Conservation (phyloP, 2,888 invertebrate species). For the Strigamia maritima region DNA sequence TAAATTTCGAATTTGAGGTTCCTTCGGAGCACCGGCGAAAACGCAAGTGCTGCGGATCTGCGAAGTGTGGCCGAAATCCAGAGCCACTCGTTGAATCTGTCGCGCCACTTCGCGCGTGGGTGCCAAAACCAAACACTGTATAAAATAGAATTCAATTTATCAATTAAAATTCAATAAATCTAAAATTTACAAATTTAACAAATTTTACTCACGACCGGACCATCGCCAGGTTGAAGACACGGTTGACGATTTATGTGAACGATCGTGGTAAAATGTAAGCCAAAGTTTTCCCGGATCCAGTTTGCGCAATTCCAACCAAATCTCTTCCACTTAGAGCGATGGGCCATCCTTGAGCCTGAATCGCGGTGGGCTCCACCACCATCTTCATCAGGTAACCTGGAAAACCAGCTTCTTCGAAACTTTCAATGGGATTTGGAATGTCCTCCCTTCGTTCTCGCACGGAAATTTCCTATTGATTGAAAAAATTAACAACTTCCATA, state of each 20-base stretch:
- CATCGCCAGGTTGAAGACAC: conserved; percentile 79
- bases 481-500: conserved; percentile 73
- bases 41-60: conserved; percentile 90
- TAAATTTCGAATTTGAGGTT: conserved; percentile 85
- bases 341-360: conserved; percentile 95
- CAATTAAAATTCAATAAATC: background rate
- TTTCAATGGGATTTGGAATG: conserved; percentile 80
- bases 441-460: conserved; percentile 78
- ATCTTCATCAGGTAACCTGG: conserved; percentile 58
- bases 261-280: conserved; percentile 86
- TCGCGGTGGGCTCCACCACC: conserved; percentile 72
- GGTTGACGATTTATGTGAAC: conserved; percentile 92
- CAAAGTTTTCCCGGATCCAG: conserved; percentile 86
- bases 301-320: conserved; percentile 94
- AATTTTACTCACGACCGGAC: conserved; percentile 69
- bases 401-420: conserved; percentile 85
- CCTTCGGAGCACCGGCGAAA: conserved; percentile 96
- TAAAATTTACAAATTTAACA: background rate
- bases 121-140: conserved; percentile 71
- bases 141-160: conserved; percentile 17
- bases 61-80: conserved; percentile 81
- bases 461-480: conserved; percentile 77
- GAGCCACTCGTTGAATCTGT: conserved; percentile 89
- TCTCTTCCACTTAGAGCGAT: conserved; percentile 87
- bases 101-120: conserved; percentile 85